phyloP scores from a whole-genome alignment of 2,888 invertebrate genomes.

The Sipha maydis region DNA sequence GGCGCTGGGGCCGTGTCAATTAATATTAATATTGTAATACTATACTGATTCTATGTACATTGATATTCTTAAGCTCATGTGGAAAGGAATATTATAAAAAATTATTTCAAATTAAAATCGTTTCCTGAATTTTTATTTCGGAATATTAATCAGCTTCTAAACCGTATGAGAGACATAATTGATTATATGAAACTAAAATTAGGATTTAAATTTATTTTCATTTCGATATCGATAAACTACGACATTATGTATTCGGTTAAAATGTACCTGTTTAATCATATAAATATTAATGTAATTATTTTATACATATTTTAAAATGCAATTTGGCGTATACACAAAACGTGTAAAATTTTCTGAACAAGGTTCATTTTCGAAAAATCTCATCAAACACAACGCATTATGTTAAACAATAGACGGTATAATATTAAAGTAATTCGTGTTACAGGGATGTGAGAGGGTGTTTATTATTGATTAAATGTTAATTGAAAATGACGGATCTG shows the following conservation, averaged over 20 bases:
- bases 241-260: neutral
- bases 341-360: neutral
- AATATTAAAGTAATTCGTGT: neutral
- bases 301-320: neutral
- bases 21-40: too few relatives aligned
- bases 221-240: too few relatives aligned
- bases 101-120: too few relatives aligned
- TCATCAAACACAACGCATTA: neutral
- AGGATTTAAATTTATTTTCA: neutral
- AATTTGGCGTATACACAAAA: neutral
- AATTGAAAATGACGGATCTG: slow-evolving; percentile 12
- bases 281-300: neutral
- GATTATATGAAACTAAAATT: neutral
- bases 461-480: slow-evolving; percentile 7
- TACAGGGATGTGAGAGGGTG: neutral
- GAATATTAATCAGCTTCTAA: neutral
- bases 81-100: too few relatives aligned
- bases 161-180: neutral
- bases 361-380: neutral
- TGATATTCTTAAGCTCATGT: too few relatives aligned
- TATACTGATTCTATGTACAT: too few relatives aligned
- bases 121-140: too few relatives aligned
- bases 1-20: too few relatives aligned
- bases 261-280: neutral
- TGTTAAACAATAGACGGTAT: neutral